These are phyloP conservation scores for Rhinolophus ferrumequinum DNA, from an alignment of 2,113 vertebrate genomes.

Conservation along the genomic window DNA sequence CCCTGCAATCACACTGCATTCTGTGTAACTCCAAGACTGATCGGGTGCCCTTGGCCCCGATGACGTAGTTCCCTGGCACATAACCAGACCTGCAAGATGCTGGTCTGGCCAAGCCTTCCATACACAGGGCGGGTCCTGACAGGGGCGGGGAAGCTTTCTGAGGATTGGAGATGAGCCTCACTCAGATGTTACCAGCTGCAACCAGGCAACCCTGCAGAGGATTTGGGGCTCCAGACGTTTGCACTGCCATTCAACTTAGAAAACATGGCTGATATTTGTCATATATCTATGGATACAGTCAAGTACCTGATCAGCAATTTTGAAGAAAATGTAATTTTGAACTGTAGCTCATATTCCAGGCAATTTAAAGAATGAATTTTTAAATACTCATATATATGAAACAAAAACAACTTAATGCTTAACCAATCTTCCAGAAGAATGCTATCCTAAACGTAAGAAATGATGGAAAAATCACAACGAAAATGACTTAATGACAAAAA, in stretches of 20 bases:
- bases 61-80: background rate
- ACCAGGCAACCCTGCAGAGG: background rate
- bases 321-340: background rate
- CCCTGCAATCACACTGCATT: background rate
- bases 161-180: background rate
- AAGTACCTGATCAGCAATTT: background rate
- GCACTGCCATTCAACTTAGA: background rate
- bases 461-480: background rate
- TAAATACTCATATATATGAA: background rate
- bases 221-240: background rate
- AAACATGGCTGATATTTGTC: background rate
- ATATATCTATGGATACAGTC: background rate
- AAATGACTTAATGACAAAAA: conserved; percentile 24
- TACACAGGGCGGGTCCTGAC: background rate
- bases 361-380: background rate
- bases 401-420: background rate
- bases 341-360: background rate
- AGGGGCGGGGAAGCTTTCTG: background rate
- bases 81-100: background rate
- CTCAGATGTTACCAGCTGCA: no score
- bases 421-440: background rate
- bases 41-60: background rate
- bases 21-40: background rate
- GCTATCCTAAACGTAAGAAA: background rate
- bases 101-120: background rate